A percentile compares a stretch with the other conserved stretches of the same genome.
Conservation (phyloP, 2,797 vertebrate genomes). For the Rhabdomys pumilio region DNA sequence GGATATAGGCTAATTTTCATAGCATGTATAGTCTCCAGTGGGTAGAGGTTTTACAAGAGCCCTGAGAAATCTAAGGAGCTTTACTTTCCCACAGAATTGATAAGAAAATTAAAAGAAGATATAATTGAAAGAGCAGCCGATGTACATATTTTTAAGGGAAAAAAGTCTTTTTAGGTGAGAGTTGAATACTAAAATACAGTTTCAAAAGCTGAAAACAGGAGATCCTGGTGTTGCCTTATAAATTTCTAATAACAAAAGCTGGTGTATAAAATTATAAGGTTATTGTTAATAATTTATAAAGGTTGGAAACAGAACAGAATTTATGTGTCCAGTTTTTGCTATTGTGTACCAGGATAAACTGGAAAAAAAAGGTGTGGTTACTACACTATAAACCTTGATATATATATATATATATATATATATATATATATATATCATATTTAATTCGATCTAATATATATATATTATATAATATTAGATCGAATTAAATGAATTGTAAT, state of each 20-base stretch:
- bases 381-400: neutral
- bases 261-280: slow-evolving; percentile 34
- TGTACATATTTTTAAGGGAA: neutral
- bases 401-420: neutral
- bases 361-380: neutral
- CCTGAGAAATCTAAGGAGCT: neutral
- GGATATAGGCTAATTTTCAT: neutral
- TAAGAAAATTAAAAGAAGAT: slow-evolving; percentile 4
- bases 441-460: too few relatives aligned
- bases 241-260: slow-evolving; percentile 61
- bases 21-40: neutral
- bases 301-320: slow-evolving; percentile 33
- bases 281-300: slow-evolving; percentile 60
- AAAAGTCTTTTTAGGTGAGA: slow-evolving; percentile 12
- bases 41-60: neutral
- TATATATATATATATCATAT: too few relatives aligned
- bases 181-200: neutral
- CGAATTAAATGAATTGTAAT: slow-evolving; percentile 9
- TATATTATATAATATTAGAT: neutral
- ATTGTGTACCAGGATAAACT: neutral
- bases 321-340: slow-evolving; percentile 21
- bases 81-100: neutral
- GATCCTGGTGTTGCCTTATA: neutral
- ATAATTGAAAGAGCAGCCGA: neutral
- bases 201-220: slow-evolving; percentile 30